Evolutionary conservation across 1,140 invertebrate species (phyloP), one percentile per base, ranked within the genome.

Genomic region (Pollicipes pollicipes): DNA sequence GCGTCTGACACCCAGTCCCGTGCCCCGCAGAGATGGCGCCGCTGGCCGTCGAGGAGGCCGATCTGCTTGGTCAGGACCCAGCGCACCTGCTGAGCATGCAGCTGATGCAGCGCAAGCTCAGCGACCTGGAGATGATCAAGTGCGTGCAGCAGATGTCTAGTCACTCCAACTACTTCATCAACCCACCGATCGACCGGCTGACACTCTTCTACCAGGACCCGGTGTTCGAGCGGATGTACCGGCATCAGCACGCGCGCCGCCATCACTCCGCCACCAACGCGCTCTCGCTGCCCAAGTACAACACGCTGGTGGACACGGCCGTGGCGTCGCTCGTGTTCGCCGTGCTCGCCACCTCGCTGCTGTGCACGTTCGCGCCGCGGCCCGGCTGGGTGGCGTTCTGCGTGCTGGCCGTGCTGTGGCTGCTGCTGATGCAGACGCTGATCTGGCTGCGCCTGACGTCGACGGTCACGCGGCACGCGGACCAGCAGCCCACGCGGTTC

Each of bases 81-180:
- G 45, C 45, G 45, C 45, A 21, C 2, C 45, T 10, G 13, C 13
- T 58, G 13, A 58, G 45, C 45, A 10, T 21, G 45, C 45, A 58
- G 45, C 45, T 21, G 45, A 58, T 58, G 45, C 64, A 66, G 68
- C 82, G 90, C 37, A 93, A 93, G 78, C 90, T 93, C 76, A 92
- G 90, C 0, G 91, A 93, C 78, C 82, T 91, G 1, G 89, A 92
- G 76, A 81, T 93, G 26, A 93, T 93, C 72, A 85, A 85, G 72
- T 84, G 78, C 77, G 76, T 84, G 21, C 78, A 79, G 72, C 74
- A 88, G 88, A 8, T 73, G 64, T 72, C 31, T 67, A 69, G 69
- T 8, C 87, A 90, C 74, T 83, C 86, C 70, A 91, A 89, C 35
- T 95, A 95, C 77, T 91, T 96, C 79, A 90, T 94, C 28, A 88